phyloP scores from a whole-genome alignment of 2,113 vertebrate species.

The Hydrochoerus hydrochaeris region DNA sequence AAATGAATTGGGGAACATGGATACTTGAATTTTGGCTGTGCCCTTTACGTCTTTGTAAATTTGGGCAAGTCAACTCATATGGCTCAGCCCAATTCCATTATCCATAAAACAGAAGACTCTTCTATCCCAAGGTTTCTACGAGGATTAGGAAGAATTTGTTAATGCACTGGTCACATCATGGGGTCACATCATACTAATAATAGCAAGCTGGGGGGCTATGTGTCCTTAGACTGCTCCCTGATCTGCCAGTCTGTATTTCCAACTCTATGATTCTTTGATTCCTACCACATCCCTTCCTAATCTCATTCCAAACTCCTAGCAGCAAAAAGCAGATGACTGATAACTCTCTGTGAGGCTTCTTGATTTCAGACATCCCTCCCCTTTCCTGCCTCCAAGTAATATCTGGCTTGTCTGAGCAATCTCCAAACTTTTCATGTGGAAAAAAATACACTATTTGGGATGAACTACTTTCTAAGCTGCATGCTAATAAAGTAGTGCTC shows the following conservation, averaged over 20 bases:
- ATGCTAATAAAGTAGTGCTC: slow-evolving; percentile 65
- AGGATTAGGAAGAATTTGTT: not conserved
- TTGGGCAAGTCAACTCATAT: not conserved
- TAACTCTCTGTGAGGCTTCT: slow-evolving; percentile 61
- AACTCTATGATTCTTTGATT: not conserved
- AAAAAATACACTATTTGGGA: slow-evolving; percentile 63
- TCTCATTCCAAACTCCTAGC: not conserved
- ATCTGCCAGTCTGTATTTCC: not conserved
- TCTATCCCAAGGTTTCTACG: not conserved
- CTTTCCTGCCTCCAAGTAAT: slow-evolving; percentile 50
- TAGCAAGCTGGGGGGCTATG: fast-evolving
- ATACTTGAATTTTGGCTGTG: not conserved
- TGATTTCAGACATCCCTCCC: slow-evolving; percentile 45
- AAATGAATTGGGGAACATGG: not conserved
- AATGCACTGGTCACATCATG: not conserved
- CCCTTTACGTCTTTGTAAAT: not conserved
- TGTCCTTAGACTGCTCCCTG: not conserved
- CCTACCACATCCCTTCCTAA: not conserved
- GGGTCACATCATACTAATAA: not conserved
- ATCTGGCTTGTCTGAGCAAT: slow-evolving; percentile 64
- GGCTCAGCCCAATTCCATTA: not conserved
- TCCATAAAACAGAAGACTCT: not conserved
- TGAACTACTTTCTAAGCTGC: slow-evolving; percentile 64
- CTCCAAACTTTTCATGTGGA: slow-evolving; percentile 74
- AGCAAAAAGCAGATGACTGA: slow-evolving; percentile 23